Percentiles rank a stretch among this genome's conserved stretches.
phyloP scores from a whole-genome alignment of 2,113 vertebrate species.

The Rhabdomys dilectus region DNA sequence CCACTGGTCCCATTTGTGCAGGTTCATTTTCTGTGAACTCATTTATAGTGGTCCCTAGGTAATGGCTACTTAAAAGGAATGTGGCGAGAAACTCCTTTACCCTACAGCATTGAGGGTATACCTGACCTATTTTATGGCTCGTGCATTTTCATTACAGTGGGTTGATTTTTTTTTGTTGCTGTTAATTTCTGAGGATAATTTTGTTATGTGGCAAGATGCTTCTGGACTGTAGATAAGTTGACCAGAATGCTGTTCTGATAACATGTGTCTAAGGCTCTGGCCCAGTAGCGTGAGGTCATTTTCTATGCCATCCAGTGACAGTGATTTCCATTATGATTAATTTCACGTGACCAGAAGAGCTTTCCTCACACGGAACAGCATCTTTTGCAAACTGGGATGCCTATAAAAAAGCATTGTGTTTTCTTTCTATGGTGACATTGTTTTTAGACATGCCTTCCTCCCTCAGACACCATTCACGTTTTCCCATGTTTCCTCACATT shows the following conservation, averaged over 20 bases:
- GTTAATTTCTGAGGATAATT: slow-evolving; percentile 26
- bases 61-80: neutral
- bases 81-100: neutral
- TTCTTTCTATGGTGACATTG: neutral
- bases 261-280: slow-evolving; percentile 51
- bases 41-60: neutral
- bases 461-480: neutral
- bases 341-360: slow-evolving; percentile 55
- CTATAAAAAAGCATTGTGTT: slow-evolving; percentile 8
- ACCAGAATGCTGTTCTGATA: slow-evolving; percentile 42
- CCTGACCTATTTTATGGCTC: neutral
- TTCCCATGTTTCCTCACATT: neutral
- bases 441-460: neutral
- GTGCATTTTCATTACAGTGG: slow-evolving; percentile 40
- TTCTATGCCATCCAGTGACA: slow-evolving; percentile 83
- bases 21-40: neutral
- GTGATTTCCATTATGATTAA: slow-evolving; percentile 83
- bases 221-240: slow-evolving; percentile 70
- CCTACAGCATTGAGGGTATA: rapidly evolving
- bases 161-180: slow-evolving; percentile 51
- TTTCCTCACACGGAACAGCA: neutral
- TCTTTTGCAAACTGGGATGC: slow-evolving; percentile 64
- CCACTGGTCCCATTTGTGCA: too few relatives aligned
- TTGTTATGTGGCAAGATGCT: slow-evolving; percentile 14
- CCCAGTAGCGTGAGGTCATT: slow-evolving; percentile 82